A percentile compares a stretch with the other conserved stretches of the same genome.
These are phyloP conservation scores for Podarcis raffonei DNA, from an alignment of 2,113 vertebrate genomes.

Conservation along the genomic window DNA sequence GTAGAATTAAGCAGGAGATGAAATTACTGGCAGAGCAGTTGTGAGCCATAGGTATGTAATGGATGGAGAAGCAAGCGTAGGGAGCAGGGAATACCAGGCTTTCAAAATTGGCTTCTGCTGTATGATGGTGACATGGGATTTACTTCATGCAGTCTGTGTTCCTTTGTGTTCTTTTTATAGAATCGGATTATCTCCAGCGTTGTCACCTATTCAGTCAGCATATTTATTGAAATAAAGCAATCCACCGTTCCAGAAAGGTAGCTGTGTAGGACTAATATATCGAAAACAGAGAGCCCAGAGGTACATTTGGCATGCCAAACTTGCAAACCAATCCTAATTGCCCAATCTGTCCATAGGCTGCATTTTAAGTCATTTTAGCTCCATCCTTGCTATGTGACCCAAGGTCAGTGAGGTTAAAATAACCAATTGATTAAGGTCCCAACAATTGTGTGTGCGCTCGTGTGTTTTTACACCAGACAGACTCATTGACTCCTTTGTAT, in stretches of 20 bases:
- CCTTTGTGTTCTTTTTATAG: neutral
- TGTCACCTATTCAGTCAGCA: neutral
- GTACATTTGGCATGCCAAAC: neutral
- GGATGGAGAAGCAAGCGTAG: slow-evolving; percentile 16
- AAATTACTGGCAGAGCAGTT: slow-evolving; percentile 58
- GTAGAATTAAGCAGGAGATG: slow-evolving; percentile 52
- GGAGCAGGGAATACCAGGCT: slow-evolving; percentile 21
- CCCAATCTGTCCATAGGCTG: neutral
- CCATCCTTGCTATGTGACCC: neutral
- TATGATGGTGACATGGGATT: slow-evolving; percentile 10
- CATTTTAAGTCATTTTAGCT: neutral
- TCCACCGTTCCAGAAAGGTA: neutral
- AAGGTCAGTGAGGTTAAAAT: neutral
- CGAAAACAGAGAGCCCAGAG: neutral
- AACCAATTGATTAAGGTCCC: neutral
- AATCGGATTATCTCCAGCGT: neutral
- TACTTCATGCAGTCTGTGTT: slow-evolving; percentile 11
- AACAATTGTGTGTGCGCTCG: neutral
- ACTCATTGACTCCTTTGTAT: neutral
- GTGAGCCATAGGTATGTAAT: slow-evolving; percentile 12
- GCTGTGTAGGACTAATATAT: neutral
- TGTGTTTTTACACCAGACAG: neutral
- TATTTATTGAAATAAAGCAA: neutral
- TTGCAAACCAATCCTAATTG: neutral
- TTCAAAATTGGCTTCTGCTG: neutral